These are phyloP conservation scores for Xestia ashworthii DNA, from an alignment of 2,888 invertebrate genomes.

Conservation along the genomic window DNA sequence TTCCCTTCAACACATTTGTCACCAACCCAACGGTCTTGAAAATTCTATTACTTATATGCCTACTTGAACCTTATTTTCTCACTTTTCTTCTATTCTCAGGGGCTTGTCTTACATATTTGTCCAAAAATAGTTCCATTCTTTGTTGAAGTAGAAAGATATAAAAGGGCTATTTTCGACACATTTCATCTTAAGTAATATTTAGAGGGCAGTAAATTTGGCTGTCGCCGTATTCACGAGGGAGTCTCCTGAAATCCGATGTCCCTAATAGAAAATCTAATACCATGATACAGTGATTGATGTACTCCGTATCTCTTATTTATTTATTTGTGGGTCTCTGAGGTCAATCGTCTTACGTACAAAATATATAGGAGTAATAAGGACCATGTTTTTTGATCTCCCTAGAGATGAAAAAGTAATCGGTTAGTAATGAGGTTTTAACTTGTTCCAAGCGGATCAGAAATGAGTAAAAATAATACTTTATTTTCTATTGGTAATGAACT, in stretches of 20 bases:
- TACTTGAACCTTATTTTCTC: slow-evolving; percentile 37
- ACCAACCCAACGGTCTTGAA: slow-evolving; percentile 21
- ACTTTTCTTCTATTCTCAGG: slow-evolving; percentile 29
- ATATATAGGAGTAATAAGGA: slow-evolving; percentile 39
- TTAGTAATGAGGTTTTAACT: slow-evolving; percentile 28
- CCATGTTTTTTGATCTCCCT: slow-evolving; percentile 15
- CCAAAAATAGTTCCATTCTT: slow-evolving; percentile 25
- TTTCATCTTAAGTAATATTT: slow-evolving; percentile 48
- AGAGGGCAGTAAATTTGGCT: slow-evolving; percentile 40
- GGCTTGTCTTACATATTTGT: slow-evolving; percentile 31
- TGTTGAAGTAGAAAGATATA: slow-evolving; percentile 26
- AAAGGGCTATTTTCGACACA: slow-evolving; percentile 35
- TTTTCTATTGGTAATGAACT: neutral
- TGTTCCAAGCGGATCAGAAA: slow-evolving; percentile 4
- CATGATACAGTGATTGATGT: slow-evolving; percentile 42
- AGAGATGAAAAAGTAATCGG: slow-evolving; percentile 17
- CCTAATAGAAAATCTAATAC: slow-evolving; percentile 29
- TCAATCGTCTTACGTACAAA: slow-evolving; percentile 32
- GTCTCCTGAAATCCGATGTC: slow-evolving; percentile 26
- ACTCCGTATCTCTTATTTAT: slow-evolving; percentile 30
- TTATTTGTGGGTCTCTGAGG: slow-evolving; percentile 28
- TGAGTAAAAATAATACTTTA: neutral
- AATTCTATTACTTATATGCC: slow-evolving; percentile 28
- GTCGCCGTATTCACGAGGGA: slow-evolving; percentile 49
- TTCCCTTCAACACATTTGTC: slow-evolving; percentile 26